A percentile compares a stretch with the other conserved stretches of the same genome.
Evolutionary conservation across 2,113 vertebrate species (phyloP).

Genomic region (Melanocharis versteri): DNA sequence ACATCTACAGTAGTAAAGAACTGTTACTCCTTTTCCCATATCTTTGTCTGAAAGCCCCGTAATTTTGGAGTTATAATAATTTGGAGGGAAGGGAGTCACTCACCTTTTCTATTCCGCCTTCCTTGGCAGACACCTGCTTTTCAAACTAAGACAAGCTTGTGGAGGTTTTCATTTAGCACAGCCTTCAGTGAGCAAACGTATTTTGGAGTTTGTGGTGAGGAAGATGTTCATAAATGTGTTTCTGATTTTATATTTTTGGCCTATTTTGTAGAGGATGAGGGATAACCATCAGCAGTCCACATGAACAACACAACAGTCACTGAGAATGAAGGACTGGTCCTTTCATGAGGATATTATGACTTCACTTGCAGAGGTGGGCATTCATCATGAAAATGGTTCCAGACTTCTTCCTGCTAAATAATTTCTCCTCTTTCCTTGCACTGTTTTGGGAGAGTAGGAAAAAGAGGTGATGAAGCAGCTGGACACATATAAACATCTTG

Average conservation of each 20-base stretch:
- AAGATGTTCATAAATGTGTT: not conserved
- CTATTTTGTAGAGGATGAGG: not conserved
- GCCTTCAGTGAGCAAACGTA: not conserved
- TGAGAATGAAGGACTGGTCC: not conserved
- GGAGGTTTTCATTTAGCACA: not conserved
- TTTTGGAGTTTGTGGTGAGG: not conserved
- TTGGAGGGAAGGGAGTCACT: not conserved
- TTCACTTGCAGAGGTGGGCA: not conserved
- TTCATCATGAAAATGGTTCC: not conserved
- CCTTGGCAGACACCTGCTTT: not conserved
- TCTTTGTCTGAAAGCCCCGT: not conserved
- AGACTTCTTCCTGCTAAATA: not conserved
- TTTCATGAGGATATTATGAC: not conserved
- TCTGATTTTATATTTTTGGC: not conserved
- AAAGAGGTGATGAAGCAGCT: constrained; percentile 6
- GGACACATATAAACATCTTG: constrained; percentile 21
- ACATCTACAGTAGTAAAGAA: too few relatives aligned
- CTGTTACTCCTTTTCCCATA: not conserved
- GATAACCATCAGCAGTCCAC: not conserved
- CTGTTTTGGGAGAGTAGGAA: not conserved
- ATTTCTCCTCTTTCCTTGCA: not conserved
- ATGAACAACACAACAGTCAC: not conserved
- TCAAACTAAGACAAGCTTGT: not conserved
- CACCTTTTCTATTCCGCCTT: not conserved
- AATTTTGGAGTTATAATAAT: not conserved